Conservation (phyloP, 1,140 invertebrate species). For the Eumaeus atala region DNA sequence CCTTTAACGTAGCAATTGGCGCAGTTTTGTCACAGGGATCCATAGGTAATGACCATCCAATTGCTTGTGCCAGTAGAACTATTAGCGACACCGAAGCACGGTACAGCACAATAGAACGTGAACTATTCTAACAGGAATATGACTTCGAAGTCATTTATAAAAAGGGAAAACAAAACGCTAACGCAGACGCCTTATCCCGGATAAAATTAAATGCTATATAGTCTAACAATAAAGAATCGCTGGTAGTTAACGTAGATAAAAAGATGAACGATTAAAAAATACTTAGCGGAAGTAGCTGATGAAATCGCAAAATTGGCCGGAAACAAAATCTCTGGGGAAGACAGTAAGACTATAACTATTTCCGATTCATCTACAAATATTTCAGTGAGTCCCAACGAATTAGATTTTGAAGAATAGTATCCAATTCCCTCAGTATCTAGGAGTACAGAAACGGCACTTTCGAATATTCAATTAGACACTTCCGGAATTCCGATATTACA, state of each 20-base stretch:
- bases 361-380: slow-evolving; percentile 14
- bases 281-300: neutral
- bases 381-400: slow-evolving; percentile 12
- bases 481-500: too few relatives aligned
- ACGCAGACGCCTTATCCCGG: too few relatives aligned
- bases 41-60: slow-evolving; percentile 24
- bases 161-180: slow-evolving; percentile 41
- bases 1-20: slow-evolving; percentile 24
- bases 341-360: slow-evolving; percentile 14
- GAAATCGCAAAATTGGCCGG: slow-evolving; percentile 5
- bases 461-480: slow-evolving; percentile 21
- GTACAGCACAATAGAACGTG: too few relatives aligned
- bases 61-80: slow-evolving; percentile 26
- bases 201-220: too few relatives aligned
- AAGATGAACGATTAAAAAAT: slow-evolving; percentile 3
- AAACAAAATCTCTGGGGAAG: slow-evolving; percentile 7
- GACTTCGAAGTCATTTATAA: slow-evolving; percentile 60
- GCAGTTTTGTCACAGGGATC: too few relatives aligned
- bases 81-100: slow-evolving; percentile 21
- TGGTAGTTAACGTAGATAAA: slow-evolving; percentile 13
- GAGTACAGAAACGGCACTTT: slow-evolving; percentile 23
- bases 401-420: slow-evolving; percentile 15
- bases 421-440: slow-evolving; percentile 18
- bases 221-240: slow-evolving; percentile 22
- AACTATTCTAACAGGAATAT: slow-evolving; percentile 32